Base-by-base conservation (phyloP, 2,113 vertebrate species). In the Tautogolabrus adspersus region DNA sequence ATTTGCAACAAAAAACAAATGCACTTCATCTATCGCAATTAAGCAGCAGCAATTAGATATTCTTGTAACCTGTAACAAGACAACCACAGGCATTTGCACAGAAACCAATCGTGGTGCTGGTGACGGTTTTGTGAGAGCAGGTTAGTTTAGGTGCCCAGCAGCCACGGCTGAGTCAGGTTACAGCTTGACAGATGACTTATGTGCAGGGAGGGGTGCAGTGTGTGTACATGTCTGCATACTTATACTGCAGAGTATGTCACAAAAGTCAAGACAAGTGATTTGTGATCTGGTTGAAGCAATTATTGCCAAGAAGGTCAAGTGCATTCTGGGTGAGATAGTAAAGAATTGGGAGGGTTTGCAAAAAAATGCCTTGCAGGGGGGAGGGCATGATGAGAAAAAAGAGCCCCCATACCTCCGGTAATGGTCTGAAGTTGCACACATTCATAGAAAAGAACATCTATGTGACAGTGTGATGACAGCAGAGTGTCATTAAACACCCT, bases 261-360 rank as follows among this genome's bases (percentile, higher is more conserved):
- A 82, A 66, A 87, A 68, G 74, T 69, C 68, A 78, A 55, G 47
- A 64, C 55, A 22, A 72, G 64, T 92, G 89, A 89, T 90, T 90
- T 92, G 87, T 72, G 75, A 75, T 79, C 49, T 81, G 61, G 74
- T 64, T 76, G 75, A 85, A 65, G 75, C 37, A 82, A 65, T 90
- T 85, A 89, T 75, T 66, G 70, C 21, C 61, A 59, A 3, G 8
- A 16, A 30, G 82, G 89, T 92, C 78, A 87, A 84, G 58, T 84
- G 80, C 55, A 65, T 84, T 85, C 68, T 72, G 65, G 56, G 49
- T 30, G 18, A 26, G 57, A 77, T 65, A 54, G 85, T 85, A 75
- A 86, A 89, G 59, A 64, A 49, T 42, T 37, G 46, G 79, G 61
- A 37, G 52, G 66, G 38, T 5, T 75, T 7, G 5, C 44, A 18